A percentile compares a stretch with the other conserved stretches of the same genome.
Evolutionary conservation across 1,140 invertebrate species (phyloP).

Genomic region (Alviniconcha marisindica): DNA sequence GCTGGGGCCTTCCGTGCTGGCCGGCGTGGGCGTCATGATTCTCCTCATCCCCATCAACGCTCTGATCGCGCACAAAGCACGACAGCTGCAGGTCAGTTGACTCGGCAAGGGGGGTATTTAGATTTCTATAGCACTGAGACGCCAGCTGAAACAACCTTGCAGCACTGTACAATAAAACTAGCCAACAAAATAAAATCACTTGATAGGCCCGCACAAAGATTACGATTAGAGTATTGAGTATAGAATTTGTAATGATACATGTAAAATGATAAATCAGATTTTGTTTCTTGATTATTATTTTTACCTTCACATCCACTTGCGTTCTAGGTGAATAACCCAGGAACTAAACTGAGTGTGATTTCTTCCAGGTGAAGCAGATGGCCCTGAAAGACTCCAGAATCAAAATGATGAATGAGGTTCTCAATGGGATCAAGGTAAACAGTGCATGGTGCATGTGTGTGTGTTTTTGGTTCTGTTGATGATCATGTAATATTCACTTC

Average conservation of each 20-base stretch:
- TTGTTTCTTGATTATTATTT: too few species aligned
- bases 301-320: too few species aligned
- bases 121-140: too few species aligned
- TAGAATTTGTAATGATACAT: too few species aligned
- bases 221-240: too few species aligned
- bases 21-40: constrained; percentile 76
- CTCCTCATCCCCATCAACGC: constrained; percentile 84
- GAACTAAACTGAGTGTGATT: neutral
- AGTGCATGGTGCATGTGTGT: neutral
- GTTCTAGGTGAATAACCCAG: too few species aligned
- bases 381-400: constrained; percentile 80
- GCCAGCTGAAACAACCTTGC: too few species aligned
- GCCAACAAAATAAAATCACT: too few species aligned
- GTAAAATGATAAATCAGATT: too few species aligned
- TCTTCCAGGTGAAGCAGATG: constrained; percentile 75
- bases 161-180: too few species aligned
- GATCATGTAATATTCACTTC: too few species aligned
- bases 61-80: constrained; percentile 88
- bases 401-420: constrained; percentile 77
- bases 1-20: constrained; percentile 76
- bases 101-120: neutral
- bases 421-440: constrained; percentile 80
- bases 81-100: constrained; percentile 77
- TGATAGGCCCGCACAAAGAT: too few species aligned
- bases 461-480: neutral